A percentile compares a stretch with the other conserved stretches of the same genome.
These are phyloP conservation scores for Caenorhabditis remanei DNA, from an alignment of 1,140 invertebrate species.

Conservation along the genomic window DNA sequence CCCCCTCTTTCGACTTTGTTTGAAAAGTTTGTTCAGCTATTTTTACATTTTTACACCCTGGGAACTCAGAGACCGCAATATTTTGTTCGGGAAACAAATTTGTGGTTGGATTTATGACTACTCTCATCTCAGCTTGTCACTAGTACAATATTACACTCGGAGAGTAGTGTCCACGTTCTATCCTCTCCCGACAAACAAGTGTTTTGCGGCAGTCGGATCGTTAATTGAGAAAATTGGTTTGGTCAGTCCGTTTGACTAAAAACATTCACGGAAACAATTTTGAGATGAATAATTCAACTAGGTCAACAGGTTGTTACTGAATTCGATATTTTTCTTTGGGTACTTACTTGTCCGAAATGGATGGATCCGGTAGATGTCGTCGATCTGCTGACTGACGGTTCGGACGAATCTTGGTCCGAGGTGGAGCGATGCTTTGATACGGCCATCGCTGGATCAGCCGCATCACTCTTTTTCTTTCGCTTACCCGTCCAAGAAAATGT, in stretches of 20 bases:
- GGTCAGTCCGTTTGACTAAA: background rate
- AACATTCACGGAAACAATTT: slow-evolving; percentile 11
- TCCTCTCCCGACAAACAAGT: slow-evolving; percentile 15
- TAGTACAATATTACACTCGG: slow-evolving; percentile 48
- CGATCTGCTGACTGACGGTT: slow-evolving; percentile 45
- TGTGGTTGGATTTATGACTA: slow-evolving; percentile 39
- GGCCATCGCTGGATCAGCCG: slow-evolving; percentile 27
- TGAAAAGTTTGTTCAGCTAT: slow-evolving; percentile 31
- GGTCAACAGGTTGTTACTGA: background rate
- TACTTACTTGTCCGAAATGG: slow-evolving; percentile 48
- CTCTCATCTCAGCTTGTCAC: slow-evolving; percentile 19
- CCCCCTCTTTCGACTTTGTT: background rate
- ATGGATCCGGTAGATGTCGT: slow-evolving; percentile 40
- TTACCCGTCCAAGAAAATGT: slow-evolving; percentile 53
- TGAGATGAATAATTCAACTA: slow-evolving; percentile 32
- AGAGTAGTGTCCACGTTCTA: background rate
- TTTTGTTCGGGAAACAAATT: slow-evolving; percentile 40
- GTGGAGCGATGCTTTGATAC: slow-evolving; percentile 42
- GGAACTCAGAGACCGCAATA: background rate
- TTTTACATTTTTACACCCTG: slow-evolving; percentile 49
- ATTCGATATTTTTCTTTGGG: background rate
- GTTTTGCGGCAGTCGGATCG: background rate
- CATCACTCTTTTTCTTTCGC: slow-evolving; percentile 42
- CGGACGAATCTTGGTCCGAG: slow-evolving; percentile 23
- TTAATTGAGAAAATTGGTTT: background rate